Percentiles rank a stretch among this genome's conserved stretches.
phyloP scores from a whole-genome alignment of 2,888 invertebrate genomes.

The Lithophane semibrunnea region DNA sequence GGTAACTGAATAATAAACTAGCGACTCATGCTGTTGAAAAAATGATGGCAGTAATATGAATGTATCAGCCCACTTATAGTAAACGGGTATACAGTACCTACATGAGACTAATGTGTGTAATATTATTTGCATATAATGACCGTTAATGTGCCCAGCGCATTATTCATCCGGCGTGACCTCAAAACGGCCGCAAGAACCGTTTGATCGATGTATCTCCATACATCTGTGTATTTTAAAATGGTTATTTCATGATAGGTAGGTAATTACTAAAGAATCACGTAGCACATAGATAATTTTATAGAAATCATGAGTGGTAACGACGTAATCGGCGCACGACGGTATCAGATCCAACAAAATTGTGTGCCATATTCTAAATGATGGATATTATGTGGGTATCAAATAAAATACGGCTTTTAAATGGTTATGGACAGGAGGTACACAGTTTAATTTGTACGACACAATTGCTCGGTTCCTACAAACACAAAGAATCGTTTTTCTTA shows the following conservation, averaged over 20 bases:
- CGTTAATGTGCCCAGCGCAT: constrained; percentile 85
- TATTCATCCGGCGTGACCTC: constrained; percentile 87
- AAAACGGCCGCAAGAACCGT: constrained; percentile 84
- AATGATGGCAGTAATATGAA: constrained; percentile 40
- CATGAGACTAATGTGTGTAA: constrained; percentile 75
- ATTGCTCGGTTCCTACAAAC: too few relatives aligned
- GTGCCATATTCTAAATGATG: constrained; percentile 62
- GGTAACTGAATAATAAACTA: constrained; percentile 39
- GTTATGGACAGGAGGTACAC: neutral
- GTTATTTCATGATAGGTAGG: constrained; percentile 68
- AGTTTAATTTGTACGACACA: neutral
- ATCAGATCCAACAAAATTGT: constrained; percentile 62
- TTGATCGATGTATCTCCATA: constrained; percentile 74
- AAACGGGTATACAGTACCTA: constrained; percentile 61
- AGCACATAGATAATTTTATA: constrained; percentile 71
- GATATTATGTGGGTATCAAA: constrained; percentile 60
- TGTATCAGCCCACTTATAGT: constrained; percentile 63
- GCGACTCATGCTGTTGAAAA: constrained; percentile 35
- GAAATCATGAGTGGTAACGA: constrained; percentile 69
- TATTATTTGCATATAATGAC: constrained; percentile 90
- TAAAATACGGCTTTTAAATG: constrained; percentile 50
- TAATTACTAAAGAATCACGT: constrained; percentile 71
- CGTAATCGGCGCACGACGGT: constrained; percentile 59
- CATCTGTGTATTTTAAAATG: constrained; percentile 70
- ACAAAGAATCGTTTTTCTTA: too few relatives aligned